phyloP scores from a whole-genome alignment of 2,113 vertebrate species.

The Neopipo cinnamomea region DNA sequence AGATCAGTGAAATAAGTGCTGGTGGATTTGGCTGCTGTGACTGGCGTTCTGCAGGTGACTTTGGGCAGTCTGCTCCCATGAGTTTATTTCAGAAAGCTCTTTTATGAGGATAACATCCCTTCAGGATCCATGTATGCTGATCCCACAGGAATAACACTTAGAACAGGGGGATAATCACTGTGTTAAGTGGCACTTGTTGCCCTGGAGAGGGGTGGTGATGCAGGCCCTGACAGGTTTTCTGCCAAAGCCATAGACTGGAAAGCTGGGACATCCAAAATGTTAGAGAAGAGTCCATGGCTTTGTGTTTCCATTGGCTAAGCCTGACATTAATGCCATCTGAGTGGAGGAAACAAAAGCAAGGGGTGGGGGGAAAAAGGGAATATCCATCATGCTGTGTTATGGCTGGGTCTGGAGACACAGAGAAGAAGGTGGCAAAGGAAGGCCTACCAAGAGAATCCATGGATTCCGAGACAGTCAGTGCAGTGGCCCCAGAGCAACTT shows the following conservation, averaged over 20 bases:
- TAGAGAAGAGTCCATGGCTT: background rate
- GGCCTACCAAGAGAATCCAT: background rate
- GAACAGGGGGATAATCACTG: background rate
- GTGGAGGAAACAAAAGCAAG: background rate
- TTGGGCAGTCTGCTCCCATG: background rate
- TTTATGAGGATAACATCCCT: background rate
- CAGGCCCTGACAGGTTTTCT: background rate
- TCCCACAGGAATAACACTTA: background rate
- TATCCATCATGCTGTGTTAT: background rate
- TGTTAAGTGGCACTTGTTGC: background rate
- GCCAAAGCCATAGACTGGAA: background rate
- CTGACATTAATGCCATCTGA: background rate
- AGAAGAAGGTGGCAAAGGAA: background rate
- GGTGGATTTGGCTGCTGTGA: background rate
- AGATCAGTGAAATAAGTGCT: background rate
- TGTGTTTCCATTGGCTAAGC: background rate
- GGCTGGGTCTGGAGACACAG: background rate
- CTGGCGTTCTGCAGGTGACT: background rate
- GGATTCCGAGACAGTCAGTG: background rate
- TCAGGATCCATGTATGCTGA: rapidly evolving
- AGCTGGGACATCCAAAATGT: background rate
- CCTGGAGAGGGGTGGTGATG: background rate
- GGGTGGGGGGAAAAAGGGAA: background rate
- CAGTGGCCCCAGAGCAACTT: background rate
- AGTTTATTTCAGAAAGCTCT: background rate